phyloP scores from a whole-genome alignment of 53 echinoderm and acorn worm species.

The Antedon mediterranea region DNA sequence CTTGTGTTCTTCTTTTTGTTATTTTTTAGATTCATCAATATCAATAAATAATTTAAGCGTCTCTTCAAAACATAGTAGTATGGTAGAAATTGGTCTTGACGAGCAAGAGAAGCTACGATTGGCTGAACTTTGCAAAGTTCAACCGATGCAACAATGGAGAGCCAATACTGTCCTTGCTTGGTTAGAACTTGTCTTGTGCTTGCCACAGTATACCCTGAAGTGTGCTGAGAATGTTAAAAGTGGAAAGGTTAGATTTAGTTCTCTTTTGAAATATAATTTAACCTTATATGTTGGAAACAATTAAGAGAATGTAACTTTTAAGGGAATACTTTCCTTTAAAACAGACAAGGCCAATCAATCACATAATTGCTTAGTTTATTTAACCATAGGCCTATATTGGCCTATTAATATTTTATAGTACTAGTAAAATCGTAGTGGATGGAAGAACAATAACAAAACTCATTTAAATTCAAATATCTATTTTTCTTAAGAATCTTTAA shows the following conservation, averaged over 20 bases:
- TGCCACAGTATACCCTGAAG: conserved; percentile 68
- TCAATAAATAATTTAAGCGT: conserved; percentile 23
- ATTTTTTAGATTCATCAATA: conserved; percentile 42
- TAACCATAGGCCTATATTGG: no score
- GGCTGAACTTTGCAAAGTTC: conserved; percentile 61
- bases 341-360: no score
- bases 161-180: conserved; percentile 92
- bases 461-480: no score
- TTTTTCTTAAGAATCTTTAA: no score
- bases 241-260: conserved; percentile 49
- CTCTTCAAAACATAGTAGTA: conserved; percentile 38
- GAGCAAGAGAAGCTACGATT: conserved; percentile 72
- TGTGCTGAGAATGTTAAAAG: conserved; percentile 93
- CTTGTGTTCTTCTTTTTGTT: not conserved
- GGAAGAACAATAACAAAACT: no score
- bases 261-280: no score
- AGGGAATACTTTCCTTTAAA: no score
- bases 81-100: conserved; percentile 53
- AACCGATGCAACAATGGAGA: conserved; percentile 88
- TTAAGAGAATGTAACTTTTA: no score
- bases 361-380: no score
- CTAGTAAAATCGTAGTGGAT: no score
- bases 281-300: no score
- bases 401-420: no score
- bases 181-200: conserved; percentile 74